Conservation (phyloP, 2,113 vertebrate species). For the Ranitomeya imitator region DNA sequence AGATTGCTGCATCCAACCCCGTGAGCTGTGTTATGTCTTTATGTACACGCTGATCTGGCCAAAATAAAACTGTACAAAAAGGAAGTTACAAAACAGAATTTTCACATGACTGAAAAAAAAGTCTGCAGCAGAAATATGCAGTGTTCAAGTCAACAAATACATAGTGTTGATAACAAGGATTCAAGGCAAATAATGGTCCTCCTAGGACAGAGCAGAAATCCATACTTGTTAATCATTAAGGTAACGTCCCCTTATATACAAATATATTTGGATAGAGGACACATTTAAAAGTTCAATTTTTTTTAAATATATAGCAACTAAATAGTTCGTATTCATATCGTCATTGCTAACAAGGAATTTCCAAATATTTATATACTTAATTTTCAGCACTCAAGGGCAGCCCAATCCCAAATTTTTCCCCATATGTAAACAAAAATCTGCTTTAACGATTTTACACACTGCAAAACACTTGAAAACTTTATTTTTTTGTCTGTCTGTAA, state of each 20-base stretch:
- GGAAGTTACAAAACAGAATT: constrained; percentile 26
- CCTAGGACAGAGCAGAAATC: not conserved
- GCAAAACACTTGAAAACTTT: no score
- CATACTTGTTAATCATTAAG: constrained; percentile 39
- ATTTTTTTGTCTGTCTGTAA: no score
- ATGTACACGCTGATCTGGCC: not conserved
- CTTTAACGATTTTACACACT: no score
- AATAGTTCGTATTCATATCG: no score
- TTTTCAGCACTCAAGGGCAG: no score
- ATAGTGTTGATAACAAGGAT: not conserved
- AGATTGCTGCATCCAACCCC: not conserved
- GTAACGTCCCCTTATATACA: not conserved
- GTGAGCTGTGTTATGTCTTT: not conserved
- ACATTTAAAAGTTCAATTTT: no score
- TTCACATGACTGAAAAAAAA: constrained; percentile 19
- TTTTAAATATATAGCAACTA: no score
- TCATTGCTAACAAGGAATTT: no score
- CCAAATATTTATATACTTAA: no score
- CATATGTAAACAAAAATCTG: no score
- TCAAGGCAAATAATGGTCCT: not conserved
- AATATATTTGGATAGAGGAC: not conserved
- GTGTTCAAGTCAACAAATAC: not conserved
- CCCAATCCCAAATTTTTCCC: no score
- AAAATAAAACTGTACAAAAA: not conserved
- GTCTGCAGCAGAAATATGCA: not conserved